These are phyloP conservation scores for Pteropus alecto DNA, from an alignment of 2,113 vertebrate species.

Conservation along the genomic window DNA sequence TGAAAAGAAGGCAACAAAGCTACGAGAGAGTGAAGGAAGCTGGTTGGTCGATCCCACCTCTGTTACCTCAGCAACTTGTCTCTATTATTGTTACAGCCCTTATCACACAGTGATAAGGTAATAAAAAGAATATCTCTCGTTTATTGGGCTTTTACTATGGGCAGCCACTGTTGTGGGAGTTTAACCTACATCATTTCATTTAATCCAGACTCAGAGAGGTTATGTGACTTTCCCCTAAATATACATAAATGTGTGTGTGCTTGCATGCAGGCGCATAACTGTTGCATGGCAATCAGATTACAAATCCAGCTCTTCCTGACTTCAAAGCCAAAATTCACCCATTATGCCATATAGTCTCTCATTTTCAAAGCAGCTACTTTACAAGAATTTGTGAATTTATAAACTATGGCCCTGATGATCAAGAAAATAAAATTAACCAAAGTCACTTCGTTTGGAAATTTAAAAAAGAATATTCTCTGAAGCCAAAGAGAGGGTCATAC, in stretches of 20 bases:
- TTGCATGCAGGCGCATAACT: neutral
- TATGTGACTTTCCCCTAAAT: neutral
- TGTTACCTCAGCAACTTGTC: neutral
- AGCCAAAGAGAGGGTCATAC: constrained; percentile 37
- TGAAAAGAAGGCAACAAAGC: neutral
- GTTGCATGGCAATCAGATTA: neutral
- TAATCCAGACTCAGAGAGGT: neutral
- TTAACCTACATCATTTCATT: neutral
- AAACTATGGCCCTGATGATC: neutral
- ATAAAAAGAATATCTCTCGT: neutral
- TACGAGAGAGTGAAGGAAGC: neutral
- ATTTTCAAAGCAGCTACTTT: constrained; percentile 15
- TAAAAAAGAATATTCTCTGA: constrained; percentile 26
- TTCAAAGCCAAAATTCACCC: neutral
- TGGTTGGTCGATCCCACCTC: neutral
- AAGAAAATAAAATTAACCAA: constrained; percentile 47
- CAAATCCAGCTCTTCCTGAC: neutral
- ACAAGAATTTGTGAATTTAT: neutral
- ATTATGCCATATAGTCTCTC: neutral
- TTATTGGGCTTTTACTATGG: neutral
- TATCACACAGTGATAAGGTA: neutral
- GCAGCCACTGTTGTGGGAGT: neutral
- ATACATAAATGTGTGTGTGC: neutral
- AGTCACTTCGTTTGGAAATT: constrained; percentile 29
- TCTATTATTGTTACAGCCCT: rapidly evolving